phyloP scores from a whole-genome alignment of 2,797 vertebrate species.

The Gobionotothen gibberifrons region DNA sequence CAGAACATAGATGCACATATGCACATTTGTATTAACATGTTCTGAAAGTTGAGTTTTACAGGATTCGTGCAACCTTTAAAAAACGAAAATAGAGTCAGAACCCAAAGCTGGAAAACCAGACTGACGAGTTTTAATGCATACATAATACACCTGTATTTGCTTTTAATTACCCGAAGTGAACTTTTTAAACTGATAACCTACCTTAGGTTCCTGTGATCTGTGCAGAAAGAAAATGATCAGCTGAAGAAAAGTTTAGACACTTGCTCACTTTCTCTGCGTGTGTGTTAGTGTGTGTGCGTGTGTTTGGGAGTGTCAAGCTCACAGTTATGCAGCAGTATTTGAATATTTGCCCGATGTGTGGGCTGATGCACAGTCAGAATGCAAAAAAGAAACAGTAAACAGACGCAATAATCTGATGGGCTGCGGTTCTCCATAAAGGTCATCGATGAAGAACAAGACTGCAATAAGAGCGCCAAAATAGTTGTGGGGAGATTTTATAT shows the following conservation, averaged over 20 bases:
- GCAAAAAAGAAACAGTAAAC: constrained; percentile 75
- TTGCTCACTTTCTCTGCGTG: background rate
- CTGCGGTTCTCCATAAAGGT: constrained; percentile 72
- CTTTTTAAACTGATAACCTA: background rate
- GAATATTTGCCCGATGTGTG: constrained; percentile 77
- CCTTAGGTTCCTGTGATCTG: background rate
- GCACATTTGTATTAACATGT: background rate
- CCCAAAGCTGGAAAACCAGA: constrained; percentile 1
- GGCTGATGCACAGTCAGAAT: constrained; percentile 79
- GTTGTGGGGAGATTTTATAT: constrained; percentile 21
- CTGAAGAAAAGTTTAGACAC: constrained; percentile 11
- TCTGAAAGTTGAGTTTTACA: background rate
- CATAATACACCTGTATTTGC: constrained; percentile 1
- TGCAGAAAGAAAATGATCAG: constrained; percentile 17
- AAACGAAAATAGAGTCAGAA: constrained; percentile 6
- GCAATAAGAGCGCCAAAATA: constrained; percentile 36
- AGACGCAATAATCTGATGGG: constrained; percentile 71
- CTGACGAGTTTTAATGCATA: constrained; percentile 6
- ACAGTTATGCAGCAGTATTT: constrained; percentile 70
- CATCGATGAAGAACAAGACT: constrained; percentile 57
- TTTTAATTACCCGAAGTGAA: constrained; percentile 7
- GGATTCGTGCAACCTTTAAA: background rate
- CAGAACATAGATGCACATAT: background rate
- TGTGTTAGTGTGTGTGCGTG: constrained; percentile 17
- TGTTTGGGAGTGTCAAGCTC: constrained; percentile 59